These are phyloP conservation scores for Amblyopsis rosae DNA, from an alignment of 2,113 vertebrate genomes.

Conservation along the genomic window DNA sequence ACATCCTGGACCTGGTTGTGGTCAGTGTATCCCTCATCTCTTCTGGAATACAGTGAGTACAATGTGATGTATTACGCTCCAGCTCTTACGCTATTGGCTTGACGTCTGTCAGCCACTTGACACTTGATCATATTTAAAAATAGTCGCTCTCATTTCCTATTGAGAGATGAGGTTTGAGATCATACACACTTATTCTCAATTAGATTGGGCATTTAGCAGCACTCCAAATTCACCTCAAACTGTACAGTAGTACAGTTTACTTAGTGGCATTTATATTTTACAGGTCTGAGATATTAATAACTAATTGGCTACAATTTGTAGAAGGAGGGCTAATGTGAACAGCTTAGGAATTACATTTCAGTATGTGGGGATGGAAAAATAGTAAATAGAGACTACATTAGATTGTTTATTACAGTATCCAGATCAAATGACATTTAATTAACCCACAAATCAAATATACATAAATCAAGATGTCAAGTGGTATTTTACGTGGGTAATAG, in stretches of 20 bases:
- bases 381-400: too few relatives aligned
- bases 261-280: background rate
- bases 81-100: slow-evolving; percentile 1
- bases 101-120: background rate
- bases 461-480: slow-evolving; percentile 29
- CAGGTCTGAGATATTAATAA: background rate
- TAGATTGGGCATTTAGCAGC: background rate
- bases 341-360: too few relatives aligned
- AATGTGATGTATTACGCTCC: background rate
- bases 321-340: background rate
- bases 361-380: too few relatives aligned
- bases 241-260: background rate
- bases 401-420: too few relatives aligned
- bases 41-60: slow-evolving; percentile 97
- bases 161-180: background rate
- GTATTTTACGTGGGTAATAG: slow-evolving; percentile 9
- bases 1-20: slow-evolving; percentile 97
- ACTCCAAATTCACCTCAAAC: background rate
- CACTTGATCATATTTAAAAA: background rate
- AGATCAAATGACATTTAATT: too few relatives aligned
- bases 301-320: background rate
- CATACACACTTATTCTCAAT: background rate
- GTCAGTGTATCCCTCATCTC: slow-evolving; percentile 99
- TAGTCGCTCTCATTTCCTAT: background rate
- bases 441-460: background rate